These are phyloP conservation scores for Pelmatolapia mariae DNA, from an alignment of 2,113 vertebrate species.

Conservation along the genomic window DNA sequence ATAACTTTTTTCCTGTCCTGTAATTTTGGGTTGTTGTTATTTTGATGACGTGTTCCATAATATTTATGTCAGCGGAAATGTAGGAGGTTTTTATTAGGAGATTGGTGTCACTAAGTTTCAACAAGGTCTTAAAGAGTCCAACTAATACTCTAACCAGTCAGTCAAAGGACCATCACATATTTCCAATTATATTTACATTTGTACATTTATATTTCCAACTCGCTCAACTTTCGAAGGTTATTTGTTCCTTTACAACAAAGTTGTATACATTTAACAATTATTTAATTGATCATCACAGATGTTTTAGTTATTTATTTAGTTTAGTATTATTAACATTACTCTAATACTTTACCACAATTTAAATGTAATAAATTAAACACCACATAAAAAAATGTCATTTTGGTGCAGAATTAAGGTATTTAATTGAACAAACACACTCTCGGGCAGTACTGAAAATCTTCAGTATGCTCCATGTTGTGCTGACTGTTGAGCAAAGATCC, in stretches of 20 bases:
- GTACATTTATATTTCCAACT: neutral
- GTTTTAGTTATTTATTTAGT: too few relatives aligned
- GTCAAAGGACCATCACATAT: neutral
- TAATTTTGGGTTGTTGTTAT: neutral
- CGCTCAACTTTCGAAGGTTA: neutral
- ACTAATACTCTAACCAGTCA: conserved; percentile 34
- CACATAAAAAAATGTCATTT: neutral
- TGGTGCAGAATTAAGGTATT: neutral
- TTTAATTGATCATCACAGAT: neutral
- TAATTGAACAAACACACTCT: neutral
- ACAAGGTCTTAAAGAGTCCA: conserved; percentile 14
- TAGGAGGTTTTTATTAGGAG: conserved; percentile 13
- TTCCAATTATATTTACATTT: neutral
- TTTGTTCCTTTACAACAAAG: neutral
- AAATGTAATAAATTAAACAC: neutral
- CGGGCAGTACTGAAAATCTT: neutral
- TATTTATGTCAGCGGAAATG: neutral
- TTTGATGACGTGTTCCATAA: neutral
- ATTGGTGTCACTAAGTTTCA: conserved; percentile 30
- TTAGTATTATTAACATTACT: neutral
- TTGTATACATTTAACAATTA: neutral
- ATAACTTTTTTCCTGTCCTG: neutral
- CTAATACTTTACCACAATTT: neutral
- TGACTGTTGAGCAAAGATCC: conserved; percentile 8
- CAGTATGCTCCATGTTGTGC: neutral